Evolutionary conservation across 2,888 invertebrate genomes (phyloP), one percentile per base, ranked within the genome.

Genomic region (Pseudolycoriella hygida): DNA sequence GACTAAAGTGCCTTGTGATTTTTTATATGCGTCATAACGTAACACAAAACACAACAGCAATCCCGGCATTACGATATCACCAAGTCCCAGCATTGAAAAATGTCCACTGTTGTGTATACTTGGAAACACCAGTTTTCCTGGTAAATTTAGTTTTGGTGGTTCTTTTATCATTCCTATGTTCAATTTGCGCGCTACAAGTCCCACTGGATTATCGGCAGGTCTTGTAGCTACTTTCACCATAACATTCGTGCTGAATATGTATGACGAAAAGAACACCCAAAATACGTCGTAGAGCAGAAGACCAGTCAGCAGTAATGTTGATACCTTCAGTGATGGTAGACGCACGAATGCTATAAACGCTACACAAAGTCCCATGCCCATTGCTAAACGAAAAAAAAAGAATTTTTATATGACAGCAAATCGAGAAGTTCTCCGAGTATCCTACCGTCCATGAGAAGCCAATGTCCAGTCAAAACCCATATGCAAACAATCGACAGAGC

Each of bases 261-360:
- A 94, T 1, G 93, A 93, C 2, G 94, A 94, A 71, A 94, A 96
- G 71, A 96, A 96, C 44, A 96, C 94, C 94, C 96, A 96, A 69
- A 96, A 96, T 37, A 96, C 94, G 67, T 96, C 96, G 64, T 96
- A 96, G 47, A 90, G 81, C 49, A 94, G 76, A 53, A 94, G 71
- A 25, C 96, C 96, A 41, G 93, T 90, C 55, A 96, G 75, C 53
- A 96, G 74, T 49, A 96, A 69, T 17, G 94, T 96, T 45, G 94
- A 96, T 52, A 89, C 89, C 70, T 96, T 96, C 54, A 96, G 74
- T 63, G 92, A 93, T 45, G 94, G 96, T 61, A 96, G 73, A 43
- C 94, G 79, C 53, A 96, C 92, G 62, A 96, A 84, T 18, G 94
- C 94, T 60, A 96, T 96, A 68, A 96, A 96, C 47, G 94, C 93